Evolutionary conservation across 2,888 invertebrate species (phyloP), one percentile per base, ranked within the genome.

Genomic region (Mactromeris polynyma): DNA sequence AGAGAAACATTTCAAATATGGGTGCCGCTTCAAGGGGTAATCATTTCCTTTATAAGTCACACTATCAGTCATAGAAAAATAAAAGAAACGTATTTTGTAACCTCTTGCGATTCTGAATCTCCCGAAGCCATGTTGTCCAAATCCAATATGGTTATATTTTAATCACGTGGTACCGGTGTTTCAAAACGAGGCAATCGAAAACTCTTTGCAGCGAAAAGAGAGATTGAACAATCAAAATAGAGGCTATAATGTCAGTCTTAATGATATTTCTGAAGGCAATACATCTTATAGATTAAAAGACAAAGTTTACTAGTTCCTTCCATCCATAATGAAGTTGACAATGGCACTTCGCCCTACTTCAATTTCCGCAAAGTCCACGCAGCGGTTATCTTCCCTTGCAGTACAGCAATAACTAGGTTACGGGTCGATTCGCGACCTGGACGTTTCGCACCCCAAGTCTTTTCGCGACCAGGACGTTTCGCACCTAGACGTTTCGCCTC

Each of bases 131-230:
- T 94, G 93, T 93, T 94, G 90, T 88, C 79, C 87, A 92, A 90
- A 92, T 90, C 86, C 87, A 93, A 91, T 91, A 92, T 91, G 89
- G 91, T 87, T 46, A 73, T 36, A 36, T 73, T 73, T 81, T 84
- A 86, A 88, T 94, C 94, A 94, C 94, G 93, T 94, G 94, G 69
- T 93, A 94, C 94, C 94, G 93, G 94, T 90, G 81, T 90, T 69
- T 69, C 85, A 90, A 89, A 94, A 86, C 93, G 93, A 94, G 94
- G 94, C 92, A 26, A 7, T 64, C 26, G 58, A 64, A 64, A n/a
- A 6, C 26, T 51, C 51, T 64, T 58, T 64, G 58, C 58, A 64
- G 58, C 58, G 26, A 64, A 64, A 64, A 64, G 58, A 58, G 58
- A 64, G 26, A n/a, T 26, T 2, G 46, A 17, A 11, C 2, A 46